Conservation (phyloP, 2,113 vertebrate species). For the Oryzias woworae region DNA sequence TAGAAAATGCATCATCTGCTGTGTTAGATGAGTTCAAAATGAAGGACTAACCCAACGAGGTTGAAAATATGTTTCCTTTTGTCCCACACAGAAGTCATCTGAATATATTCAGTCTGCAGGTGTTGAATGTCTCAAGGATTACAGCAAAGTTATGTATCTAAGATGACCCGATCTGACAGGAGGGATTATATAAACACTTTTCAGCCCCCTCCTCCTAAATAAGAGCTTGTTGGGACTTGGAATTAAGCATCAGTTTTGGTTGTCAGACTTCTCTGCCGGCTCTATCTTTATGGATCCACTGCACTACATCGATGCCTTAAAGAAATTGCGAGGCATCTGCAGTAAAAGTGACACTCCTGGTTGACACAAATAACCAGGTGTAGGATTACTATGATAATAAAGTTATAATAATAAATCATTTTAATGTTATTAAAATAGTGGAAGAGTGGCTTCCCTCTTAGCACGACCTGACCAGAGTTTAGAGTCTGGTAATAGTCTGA, state of each 20-base stretch:
- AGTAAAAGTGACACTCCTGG: no score
- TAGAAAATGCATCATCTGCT: no score
- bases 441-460: slow-evolving; percentile 5
- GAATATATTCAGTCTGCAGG: slow-evolving; percentile 22
- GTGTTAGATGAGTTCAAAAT: no score
- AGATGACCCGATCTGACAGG: slow-evolving; percentile 29
- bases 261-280: no score
- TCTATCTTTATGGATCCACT: no score
- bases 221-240: slow-evolving; percentile 5
- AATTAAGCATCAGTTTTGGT: slow-evolving; percentile 34
- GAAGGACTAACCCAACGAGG: no score
- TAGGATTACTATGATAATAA: no score
- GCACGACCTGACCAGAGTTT: slow-evolving; percentile 43
- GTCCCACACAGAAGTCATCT: neutral
- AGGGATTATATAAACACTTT: slow-evolving; percentile 31
- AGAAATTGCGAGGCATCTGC: no score
- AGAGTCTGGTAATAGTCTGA: slow-evolving; percentile 60
- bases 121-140: slow-evolving; percentile 13
- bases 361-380: no score
- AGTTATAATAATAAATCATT: neutral
- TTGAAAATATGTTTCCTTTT: no score
- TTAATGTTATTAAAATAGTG: neutral
- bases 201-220: slow-evolving; percentile 22
- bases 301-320: no score
- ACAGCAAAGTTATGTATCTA: slow-evolving; percentile 29